These are phyloP conservation scores for Thamnophis elegans DNA, from an alignment of 2,797 vertebrate genomes.

Conservation along the genomic window DNA sequence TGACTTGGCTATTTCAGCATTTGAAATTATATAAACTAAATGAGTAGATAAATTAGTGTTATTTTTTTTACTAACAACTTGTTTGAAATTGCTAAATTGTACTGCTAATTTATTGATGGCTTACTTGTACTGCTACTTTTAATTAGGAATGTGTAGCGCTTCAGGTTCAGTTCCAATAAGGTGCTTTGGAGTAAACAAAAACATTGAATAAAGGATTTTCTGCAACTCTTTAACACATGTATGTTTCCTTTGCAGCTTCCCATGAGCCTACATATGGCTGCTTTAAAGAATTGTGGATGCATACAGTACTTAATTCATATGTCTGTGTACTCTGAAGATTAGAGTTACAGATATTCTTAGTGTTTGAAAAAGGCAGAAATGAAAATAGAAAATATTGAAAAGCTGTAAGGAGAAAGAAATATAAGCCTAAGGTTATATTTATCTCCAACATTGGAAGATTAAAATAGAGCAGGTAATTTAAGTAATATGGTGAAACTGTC, in stretches of 20 bases:
- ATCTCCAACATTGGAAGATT: not conserved
- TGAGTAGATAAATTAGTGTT: not conserved
- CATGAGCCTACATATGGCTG: not conserved
- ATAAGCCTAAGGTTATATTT: not conserved
- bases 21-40: not conserved
- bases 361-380: not conserved
- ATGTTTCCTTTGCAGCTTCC: not conserved
- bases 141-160: not conserved
- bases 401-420: not conserved
- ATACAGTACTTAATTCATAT: not conserved
- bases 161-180: not conserved
- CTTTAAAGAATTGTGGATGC: not conserved
- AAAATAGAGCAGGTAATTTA: conserved; percentile 11
- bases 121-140: not conserved
- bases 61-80: not conserved
- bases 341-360: not conserved
- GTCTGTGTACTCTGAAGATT: not conserved
- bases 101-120: not conserved
- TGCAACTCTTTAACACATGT: not conserved
- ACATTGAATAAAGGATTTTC: not conserved
- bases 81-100: not conserved
- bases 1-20: not conserved
- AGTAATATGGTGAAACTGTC: conserved; percentile 15
- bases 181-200: not conserved
- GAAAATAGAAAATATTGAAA: conserved; percentile 5